phyloP scores from a whole-genome alignment of 2,888 invertebrate genomes.

The Alsophila aescularia region DNA sequence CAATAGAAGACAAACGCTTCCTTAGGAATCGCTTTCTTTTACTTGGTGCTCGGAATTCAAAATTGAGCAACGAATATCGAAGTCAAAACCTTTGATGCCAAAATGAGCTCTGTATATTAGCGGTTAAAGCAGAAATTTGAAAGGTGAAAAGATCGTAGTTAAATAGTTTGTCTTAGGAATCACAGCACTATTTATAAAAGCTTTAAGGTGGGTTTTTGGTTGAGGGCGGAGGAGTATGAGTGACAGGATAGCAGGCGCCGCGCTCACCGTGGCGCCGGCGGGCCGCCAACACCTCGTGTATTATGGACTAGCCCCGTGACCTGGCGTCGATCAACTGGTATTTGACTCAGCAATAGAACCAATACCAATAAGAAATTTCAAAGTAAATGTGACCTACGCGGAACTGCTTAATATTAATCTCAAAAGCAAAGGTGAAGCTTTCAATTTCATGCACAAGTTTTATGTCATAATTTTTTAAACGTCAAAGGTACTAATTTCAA shows the following conservation, averaged over 20 bases:
- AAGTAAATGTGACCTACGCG: slow-evolving; percentile 60
- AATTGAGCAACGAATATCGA: slow-evolving; percentile 70
- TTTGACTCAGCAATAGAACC: slow-evolving; percentile 74
- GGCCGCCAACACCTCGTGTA: slow-evolving; percentile 83
- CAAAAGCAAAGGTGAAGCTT: not conserved
- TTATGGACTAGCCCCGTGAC: slow-evolving; percentile 83
- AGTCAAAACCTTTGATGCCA: slow-evolving; percentile 31
- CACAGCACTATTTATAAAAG: slow-evolving; percentile 24
- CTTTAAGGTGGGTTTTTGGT: slow-evolving; percentile 43
- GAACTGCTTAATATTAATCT: slow-evolving; percentile 46
- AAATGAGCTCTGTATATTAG: slow-evolving; percentile 34
- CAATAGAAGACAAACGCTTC: slow-evolving; percentile 66
- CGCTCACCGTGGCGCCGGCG: slow-evolving; percentile 79
- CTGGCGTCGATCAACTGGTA: slow-evolving; percentile 80
- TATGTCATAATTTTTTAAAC: not conserved
- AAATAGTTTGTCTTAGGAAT: slow-evolving; percentile 41
- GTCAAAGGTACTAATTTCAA: not conserved
- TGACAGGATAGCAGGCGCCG: slow-evolving; percentile 81
- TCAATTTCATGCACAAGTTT: not conserved
- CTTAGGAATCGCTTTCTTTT: slow-evolving; percentile 80
- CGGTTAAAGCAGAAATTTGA: slow-evolving; percentile 48
- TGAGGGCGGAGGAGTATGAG: slow-evolving; percentile 47
- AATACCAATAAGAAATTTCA: slow-evolving; percentile 65
- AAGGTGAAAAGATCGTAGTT: slow-evolving; percentile 52
- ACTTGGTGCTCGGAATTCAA: slow-evolving; percentile 76